Evolutionary conservation across 2,888 invertebrate species (phyloP).

Genomic region (Diarsia brunnea): DNA sequence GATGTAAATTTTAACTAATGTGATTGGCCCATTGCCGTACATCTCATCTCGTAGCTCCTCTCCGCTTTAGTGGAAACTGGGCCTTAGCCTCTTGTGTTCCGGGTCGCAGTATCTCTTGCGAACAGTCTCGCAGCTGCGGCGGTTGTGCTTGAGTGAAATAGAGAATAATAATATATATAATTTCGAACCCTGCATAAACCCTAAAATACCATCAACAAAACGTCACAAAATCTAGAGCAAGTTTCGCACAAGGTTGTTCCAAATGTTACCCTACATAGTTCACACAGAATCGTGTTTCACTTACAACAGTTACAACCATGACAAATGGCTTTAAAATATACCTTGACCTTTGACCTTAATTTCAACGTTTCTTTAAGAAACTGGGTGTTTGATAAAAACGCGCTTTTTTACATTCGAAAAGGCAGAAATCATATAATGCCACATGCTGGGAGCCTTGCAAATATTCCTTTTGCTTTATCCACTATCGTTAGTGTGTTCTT

Average conservation of each 20-base stretch:
- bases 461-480: not conserved
- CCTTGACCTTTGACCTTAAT: constrained; percentile 1
- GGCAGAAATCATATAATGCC: not conserved
- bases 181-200: not conserved
- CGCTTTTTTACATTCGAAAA: not conserved
- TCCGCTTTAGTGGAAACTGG: no score
- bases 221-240: not conserved
- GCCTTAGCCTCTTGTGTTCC: no score
- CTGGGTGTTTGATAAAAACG: not conserved
- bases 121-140: no score
- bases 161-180: not conserved
- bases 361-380: not conserved
- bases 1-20: no score
- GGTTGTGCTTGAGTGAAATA: no score
- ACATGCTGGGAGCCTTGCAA: not conserved
- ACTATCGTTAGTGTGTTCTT: not conserved
- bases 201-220: not conserved
- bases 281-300: not conserved
- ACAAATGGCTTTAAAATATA: constrained; percentile 5
- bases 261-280: not conserved
- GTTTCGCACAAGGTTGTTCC: not conserved
- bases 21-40: no score
- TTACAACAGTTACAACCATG: not conserved
- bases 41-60: no score
- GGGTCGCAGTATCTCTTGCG: no score